Evolutionary conservation across 2,888 invertebrate genomes (phyloP).

Genomic region (Metalampra italica): DNA sequence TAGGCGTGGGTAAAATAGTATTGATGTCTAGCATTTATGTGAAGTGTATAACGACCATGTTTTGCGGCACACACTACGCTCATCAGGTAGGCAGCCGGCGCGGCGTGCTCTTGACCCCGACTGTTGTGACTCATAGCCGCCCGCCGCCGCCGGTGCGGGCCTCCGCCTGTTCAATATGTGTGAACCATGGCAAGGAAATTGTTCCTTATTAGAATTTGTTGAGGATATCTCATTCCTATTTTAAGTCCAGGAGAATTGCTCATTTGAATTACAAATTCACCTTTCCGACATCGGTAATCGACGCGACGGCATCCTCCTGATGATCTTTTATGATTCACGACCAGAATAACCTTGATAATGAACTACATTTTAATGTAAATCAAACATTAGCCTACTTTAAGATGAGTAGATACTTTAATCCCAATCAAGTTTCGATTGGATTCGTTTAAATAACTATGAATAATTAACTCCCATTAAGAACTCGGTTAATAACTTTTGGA

Average conservation of each 20-base stretch:
- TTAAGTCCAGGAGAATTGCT: not conserved
- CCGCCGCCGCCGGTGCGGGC: conserved; percentile 3
- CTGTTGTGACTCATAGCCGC: conserved; percentile 53
- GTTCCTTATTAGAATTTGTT: conserved; percentile 9
- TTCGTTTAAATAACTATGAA: conserved; percentile 20
- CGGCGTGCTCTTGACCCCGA: conserved; percentile 70
- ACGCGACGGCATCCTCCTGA: not conserved
- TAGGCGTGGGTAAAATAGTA: no score
- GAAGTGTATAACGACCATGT: not conserved
- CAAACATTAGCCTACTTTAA: conserved; percentile 17
- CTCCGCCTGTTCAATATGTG: conserved; percentile 7
- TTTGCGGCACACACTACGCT: conserved; percentile 11
- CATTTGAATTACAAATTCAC: not conserved
- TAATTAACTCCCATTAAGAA: conserved; percentile 16
- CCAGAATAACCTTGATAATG: not conserved
- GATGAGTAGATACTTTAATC: conserved; percentile 21
- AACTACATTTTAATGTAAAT: conserved; percentile 4
- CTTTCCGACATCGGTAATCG: no score
- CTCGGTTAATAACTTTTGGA: conserved; percentile 34
- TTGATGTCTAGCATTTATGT: no score
- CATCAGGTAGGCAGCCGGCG: conserved; percentile 24
- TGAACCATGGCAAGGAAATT: conserved; percentile 13
- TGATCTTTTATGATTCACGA: not conserved
- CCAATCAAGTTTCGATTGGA: conserved; percentile 22
- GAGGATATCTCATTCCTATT: conserved; percentile 8